Conservation (phyloP, 1,140 invertebrate species). For the Sinella curviseta region DNA sequence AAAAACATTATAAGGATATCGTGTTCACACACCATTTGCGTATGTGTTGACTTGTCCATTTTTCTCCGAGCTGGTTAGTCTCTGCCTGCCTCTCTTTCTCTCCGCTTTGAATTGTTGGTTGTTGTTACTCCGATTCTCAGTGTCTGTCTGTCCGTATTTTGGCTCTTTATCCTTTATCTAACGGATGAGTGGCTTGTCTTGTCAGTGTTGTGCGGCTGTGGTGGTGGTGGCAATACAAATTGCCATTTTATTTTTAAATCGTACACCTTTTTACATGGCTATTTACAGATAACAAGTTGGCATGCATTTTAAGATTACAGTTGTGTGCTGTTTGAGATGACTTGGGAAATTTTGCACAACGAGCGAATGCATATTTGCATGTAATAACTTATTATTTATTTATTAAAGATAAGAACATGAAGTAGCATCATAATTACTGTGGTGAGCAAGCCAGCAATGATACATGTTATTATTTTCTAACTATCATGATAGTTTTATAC, state of each 20-base stretch:
- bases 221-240: background rate
- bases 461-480: too few species aligned
- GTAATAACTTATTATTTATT: too few species aligned
- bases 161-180: background rate
- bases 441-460: too few species aligned
- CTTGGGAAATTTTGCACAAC: too few species aligned
- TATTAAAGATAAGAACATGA: too few species aligned
- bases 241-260: background rate
- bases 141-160: background rate
- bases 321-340: too few species aligned
- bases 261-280: background rate
- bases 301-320: too few species aligned
- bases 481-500: too few species aligned
- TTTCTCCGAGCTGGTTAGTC: constrained; percentile 24
- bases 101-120: too few species aligned
- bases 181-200: background rate
- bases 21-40: constrained; percentile 49
- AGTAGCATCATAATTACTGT: too few species aligned
- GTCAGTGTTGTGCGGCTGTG: background rate
- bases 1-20: constrained; percentile 33
- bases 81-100: background rate
- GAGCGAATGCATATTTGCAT: too few species aligned
- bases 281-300: background rate
- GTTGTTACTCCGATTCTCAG: background rate
- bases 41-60: constrained; percentile 37